Conservation (phyloP, 2,797 vertebrate species). For the Salarias fasciatus region DNA sequence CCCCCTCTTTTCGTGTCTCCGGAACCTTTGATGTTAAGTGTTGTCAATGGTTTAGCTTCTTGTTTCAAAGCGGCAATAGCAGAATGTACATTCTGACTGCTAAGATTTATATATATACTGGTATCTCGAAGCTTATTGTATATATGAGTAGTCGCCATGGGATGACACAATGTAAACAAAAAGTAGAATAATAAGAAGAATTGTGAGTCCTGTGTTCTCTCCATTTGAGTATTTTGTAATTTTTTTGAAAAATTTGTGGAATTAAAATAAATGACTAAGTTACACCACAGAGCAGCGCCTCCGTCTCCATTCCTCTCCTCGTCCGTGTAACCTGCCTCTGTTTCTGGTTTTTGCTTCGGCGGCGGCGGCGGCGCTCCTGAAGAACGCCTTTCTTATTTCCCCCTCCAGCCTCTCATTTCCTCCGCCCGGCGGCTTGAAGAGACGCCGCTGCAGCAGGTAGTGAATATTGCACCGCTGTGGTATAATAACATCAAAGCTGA, state of each 20-base stretch:
- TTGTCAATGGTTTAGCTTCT: slow-evolving; percentile 96
- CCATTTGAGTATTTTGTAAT: slow-evolving; percentile 99
- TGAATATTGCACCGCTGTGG: slow-evolving; percentile 60
- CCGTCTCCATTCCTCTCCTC: slow-evolving; percentile 5
- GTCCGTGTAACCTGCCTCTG: too few relatives aligned
- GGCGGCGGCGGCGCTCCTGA: too few relatives aligned
- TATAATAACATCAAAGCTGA: slow-evolving; percentile 75
- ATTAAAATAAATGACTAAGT: slow-evolving; percentile 99
- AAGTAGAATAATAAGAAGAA: slow-evolving; percentile 98
- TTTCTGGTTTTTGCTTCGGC: too few relatives aligned
- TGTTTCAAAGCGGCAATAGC: slow-evolving; percentile 94
- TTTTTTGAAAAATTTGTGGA: slow-evolving; percentile 99
- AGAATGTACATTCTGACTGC: slow-evolving; percentile 97
- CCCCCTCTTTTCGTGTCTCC: slow-evolving; percentile 88
- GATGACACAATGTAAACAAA: slow-evolving; percentile 99
- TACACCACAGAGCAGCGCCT: slow-evolving; percentile 89
- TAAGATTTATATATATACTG: slow-evolving; percentile 98
- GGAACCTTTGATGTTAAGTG: slow-evolving; percentile 94
- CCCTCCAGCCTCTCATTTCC: slow-evolving; percentile 42
- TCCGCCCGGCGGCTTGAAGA: slow-evolving; percentile 54
- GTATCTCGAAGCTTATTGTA: slow-evolving; percentile 99
- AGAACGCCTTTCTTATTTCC: slow-evolving; percentile 20
- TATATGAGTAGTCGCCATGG: slow-evolving; percentile 99
- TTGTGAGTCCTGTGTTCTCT: slow-evolving; percentile 99
- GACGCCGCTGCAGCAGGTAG: slow-evolving; percentile 62